Evolutionary conservation across 2,113 vertebrate genomes (phyloP).

Genomic region (Xyrauchen texanus): DNA sequence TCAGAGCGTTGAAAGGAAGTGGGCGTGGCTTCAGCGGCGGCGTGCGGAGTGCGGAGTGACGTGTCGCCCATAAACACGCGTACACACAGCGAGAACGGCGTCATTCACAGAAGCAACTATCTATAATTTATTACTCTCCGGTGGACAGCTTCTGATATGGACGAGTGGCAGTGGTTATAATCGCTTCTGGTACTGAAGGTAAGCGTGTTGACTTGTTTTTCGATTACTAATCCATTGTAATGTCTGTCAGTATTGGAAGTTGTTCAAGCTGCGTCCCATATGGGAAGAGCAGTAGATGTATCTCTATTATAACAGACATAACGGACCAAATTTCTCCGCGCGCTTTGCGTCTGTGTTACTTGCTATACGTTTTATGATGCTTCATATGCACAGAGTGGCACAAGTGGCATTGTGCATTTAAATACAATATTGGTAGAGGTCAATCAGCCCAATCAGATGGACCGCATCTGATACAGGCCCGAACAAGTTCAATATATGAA

Average conservation of each 20-base stretch:
- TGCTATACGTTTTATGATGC: background rate
- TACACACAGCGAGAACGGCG: background rate
- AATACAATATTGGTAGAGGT: background rate
- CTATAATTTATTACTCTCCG: background rate
- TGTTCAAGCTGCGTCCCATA: constrained; percentile 39
- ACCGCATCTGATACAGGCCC: constrained; percentile 24
- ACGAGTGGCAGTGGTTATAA: constrained; percentile 64
- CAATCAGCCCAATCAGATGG: background rate
- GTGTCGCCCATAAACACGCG: constrained; percentile 44
- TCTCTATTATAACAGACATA: background rate
- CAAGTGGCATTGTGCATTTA: background rate
- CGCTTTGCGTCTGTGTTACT: background rate
- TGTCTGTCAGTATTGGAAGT: constrained; percentile 18
- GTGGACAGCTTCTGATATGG: constrained; percentile 54
- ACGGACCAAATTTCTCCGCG: background rate
- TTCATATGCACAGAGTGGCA: background rate
- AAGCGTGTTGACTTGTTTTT: constrained; percentile 55
- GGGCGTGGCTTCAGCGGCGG: constrained; percentile 48
- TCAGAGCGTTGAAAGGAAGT: constrained; percentile 47
- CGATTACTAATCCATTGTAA: constrained; percentile 34
- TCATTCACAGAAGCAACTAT: background rate
- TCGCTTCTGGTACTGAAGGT: constrained; percentile 71
- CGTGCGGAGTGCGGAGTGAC: constrained; percentile 42
- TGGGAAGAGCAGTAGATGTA: constrained; percentile 4
- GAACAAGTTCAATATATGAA: background rate